Base-by-base conservation (phyloP, 1,140 invertebrate genomes). In the Gonioctena quinquepunctata region DNA sequence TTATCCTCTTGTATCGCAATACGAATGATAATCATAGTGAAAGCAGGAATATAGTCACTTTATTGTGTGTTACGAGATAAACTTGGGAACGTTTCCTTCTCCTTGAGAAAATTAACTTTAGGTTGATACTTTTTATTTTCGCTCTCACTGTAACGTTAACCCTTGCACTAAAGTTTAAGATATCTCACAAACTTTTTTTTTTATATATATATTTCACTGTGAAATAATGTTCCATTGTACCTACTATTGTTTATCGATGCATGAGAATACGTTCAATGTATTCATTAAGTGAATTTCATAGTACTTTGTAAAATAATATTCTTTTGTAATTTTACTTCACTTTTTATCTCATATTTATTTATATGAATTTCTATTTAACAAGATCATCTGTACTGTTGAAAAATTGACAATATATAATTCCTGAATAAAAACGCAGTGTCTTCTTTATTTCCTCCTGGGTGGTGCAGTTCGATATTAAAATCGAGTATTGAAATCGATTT, bases 371-470 rank as follows among this genome's bases (percentile, higher is more conserved):
- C 13, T 23, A 19, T 22, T 25, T n/a, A 57, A 42, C 33, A 57
- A 5, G 19, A 57, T 57, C 21, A 11, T 7, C 54, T 57, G 54
- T 57, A 57, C 54, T 57, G 54, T 57, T 57, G 54, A 57, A 57
- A 42, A 57, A 57, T 57, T 21, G 54, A 22, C 54, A 57, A 57
- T 57, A 57, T 57, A 57, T 23, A 23, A 57, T 57, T 19, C n/a
- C 54, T 25, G 19, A 22, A 57, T 13, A 21, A 5, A 57, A 21
- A 21, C 0, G 7, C 7, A 49, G 6, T 19, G 3, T 57, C 22
- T 23, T 42, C 33, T 42, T 61, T 57, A 42, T 26, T 69, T 54
- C n/a, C n/a, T n/a, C n/a, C n/a, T n/a, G n/a, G n/a, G n/a, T n/a
- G n/a, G n/a, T n/a, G n/a, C n/a, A n/a, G n/a, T n/a, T n/a, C n/a